phyloP scores from a whole-genome alignment of 1,140 invertebrate species.

The Pentalonia nigronervosa region DNA sequence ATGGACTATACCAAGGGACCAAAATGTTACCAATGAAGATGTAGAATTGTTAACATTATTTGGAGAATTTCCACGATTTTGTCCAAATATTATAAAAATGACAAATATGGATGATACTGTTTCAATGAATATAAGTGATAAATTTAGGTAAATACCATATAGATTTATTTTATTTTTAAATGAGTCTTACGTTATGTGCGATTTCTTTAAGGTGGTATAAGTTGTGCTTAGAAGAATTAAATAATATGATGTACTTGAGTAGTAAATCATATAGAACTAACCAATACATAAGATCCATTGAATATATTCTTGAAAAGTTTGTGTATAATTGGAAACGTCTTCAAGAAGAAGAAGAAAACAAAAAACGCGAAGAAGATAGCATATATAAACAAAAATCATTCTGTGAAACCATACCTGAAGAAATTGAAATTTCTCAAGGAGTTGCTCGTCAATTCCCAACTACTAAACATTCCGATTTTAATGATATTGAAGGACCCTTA shows the following conservation, averaged over 20 bases:
- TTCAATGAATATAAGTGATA: conserved; percentile 43
- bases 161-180: neutral
- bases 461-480: conserved; percentile 61
- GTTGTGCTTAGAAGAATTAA: conserved; percentile 49
- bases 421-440: conserved; percentile 75
- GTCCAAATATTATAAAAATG: conserved; percentile 47
- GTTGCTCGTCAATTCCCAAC: conserved; percentile 80
- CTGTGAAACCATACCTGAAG: conserved; percentile 72
- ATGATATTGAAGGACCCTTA: conserved; percentile 62
- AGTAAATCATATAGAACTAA: neutral
- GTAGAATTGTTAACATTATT: conserved; percentile 40
- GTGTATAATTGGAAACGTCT: conserved; percentile 79
- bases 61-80: conserved; percentile 47
- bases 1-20: neutral
- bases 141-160: conserved; percentile 16
- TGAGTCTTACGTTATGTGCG: neutral
- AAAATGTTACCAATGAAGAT: neutral
- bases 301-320: conserved; percentile 63
- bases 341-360: conserved; percentile 72
- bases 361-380: conserved; percentile 78
- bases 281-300: neutral
- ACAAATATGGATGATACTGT: neutral
- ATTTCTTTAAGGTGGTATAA: conserved; percentile 52
- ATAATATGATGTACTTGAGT: conserved; percentile 46
- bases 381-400: conserved; percentile 74